phyloP scores from a whole-genome alignment of 2,113 vertebrate species.

The Lophura nycthemera region DNA sequence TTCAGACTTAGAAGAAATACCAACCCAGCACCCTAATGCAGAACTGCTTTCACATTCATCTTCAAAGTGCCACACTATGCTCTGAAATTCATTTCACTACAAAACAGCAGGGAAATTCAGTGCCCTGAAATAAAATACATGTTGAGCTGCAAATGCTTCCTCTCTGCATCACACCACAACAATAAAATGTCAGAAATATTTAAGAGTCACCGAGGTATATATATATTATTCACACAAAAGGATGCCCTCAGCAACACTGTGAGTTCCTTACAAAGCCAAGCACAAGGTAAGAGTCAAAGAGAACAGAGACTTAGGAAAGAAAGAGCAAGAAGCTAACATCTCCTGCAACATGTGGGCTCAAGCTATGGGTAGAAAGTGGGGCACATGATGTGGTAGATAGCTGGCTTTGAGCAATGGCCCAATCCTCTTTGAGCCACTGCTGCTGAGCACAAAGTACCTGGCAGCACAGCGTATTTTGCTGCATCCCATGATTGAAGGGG shows the following conservation, averaged over 20 bases:
- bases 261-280: neutral
- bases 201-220: neutral
- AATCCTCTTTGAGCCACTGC: neutral
- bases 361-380: neutral
- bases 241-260: neutral
- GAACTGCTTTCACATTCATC: neutral
- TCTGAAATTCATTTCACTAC: neutral
- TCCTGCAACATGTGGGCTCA: neutral
- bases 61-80: neutral
- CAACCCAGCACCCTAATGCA: neutral
- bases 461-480: rapidly evolving
- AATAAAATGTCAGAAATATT: neutral
- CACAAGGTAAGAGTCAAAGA: neutral
- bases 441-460: neutral
- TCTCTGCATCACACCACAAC: neutral
- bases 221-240: neutral
- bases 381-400: rapidly evolving
- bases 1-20: neutral
- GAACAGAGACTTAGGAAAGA: neutral
- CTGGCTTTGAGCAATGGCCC: neutral
- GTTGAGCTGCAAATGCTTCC: neutral
- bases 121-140: neutral
- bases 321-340: neutral
- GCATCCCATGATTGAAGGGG: rapidly evolving
- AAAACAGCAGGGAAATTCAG: neutral